These are phyloP conservation scores for Diarsia rubi DNA, from an alignment of 2,888 invertebrate genomes.

Conservation along the genomic window DNA sequence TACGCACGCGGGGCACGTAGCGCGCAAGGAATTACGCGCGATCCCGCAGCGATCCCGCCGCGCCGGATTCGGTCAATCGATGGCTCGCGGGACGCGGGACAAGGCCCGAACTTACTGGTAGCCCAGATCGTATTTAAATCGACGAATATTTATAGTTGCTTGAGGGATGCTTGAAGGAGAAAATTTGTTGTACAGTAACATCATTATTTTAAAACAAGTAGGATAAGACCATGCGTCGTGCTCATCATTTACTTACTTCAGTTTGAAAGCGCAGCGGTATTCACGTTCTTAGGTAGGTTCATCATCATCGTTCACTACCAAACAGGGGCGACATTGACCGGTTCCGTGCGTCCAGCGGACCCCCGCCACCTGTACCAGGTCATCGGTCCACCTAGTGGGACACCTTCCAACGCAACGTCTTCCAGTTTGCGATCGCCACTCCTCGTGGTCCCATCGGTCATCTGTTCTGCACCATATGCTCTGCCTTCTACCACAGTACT, in stretches of 20 bases:
- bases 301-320: too few species aligned
- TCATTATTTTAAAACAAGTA: not conserved
- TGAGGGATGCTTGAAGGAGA: not conserved
- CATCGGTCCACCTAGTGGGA: too few species aligned
- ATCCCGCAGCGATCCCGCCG: constrained; percentile 73
- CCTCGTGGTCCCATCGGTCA: too few species aligned
- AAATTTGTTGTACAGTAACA: not conserved
- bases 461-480: too few species aligned
- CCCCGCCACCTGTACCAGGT: too few species aligned
- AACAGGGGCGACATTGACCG: too few species aligned
- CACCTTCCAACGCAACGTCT: too few species aligned
- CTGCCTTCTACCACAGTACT: too few species aligned
- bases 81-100: constrained; percentile 74
- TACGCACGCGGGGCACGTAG: constrained; percentile 86
- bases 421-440: too few species aligned
- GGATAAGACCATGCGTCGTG: not conserved
- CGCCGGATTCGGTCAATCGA: constrained; percentile 88
- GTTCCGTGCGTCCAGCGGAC: too few species aligned
- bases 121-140: constrained; percentile 33
- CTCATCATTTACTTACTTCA: not conserved
- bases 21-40: constrained; percentile 87
- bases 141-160: constrained; percentile 39
- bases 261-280: not conserved
- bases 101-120: constrained; percentile 24
- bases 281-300: not conserved